Evolutionary conservation across 2,113 vertebrate genomes (phyloP).

Genomic region (Arvicanthis niloticus): DNA sequence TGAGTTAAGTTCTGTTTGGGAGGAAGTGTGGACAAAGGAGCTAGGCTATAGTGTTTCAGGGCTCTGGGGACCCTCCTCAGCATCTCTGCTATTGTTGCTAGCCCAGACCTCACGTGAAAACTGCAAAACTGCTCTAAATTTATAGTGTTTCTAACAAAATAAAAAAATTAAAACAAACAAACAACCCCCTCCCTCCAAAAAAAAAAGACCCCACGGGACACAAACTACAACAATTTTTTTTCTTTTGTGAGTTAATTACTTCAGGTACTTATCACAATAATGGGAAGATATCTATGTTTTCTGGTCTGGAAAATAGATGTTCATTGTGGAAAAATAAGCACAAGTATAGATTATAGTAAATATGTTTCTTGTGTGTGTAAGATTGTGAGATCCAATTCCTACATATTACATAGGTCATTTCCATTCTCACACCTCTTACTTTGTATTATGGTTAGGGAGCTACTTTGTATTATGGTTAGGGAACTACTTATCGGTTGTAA

Average conservation of each 20-base stretch:
- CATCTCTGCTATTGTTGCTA: neutral
- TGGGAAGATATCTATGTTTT: neutral
- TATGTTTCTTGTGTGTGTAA: neutral
- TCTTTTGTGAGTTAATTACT: neutral
- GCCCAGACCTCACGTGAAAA: neutral
- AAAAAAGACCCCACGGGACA: neutral
- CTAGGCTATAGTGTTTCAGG: neutral
- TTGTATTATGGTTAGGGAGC: neutral
- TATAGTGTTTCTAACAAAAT: neutral
- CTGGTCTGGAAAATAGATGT: neutral
- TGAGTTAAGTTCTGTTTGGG: neutral
- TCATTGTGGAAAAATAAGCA: neutral
- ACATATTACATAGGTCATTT: neutral
- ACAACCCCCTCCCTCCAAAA: no score
- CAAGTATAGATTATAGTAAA: slow-evolving; percentile 28
- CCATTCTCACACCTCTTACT: neutral
- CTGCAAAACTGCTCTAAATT: neutral
- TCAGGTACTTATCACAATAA: neutral
- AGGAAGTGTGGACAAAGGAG: neutral
- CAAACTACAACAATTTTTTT: neutral
- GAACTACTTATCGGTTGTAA: neutral
- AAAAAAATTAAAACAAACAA: neutral
- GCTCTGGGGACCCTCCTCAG: neutral
- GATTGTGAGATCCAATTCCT: slow-evolving; percentile 7
- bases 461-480: slow-evolving; percentile 14